Conservation (phyloP, 2,888 invertebrate species). For the Ophion obscuratus region DNA sequence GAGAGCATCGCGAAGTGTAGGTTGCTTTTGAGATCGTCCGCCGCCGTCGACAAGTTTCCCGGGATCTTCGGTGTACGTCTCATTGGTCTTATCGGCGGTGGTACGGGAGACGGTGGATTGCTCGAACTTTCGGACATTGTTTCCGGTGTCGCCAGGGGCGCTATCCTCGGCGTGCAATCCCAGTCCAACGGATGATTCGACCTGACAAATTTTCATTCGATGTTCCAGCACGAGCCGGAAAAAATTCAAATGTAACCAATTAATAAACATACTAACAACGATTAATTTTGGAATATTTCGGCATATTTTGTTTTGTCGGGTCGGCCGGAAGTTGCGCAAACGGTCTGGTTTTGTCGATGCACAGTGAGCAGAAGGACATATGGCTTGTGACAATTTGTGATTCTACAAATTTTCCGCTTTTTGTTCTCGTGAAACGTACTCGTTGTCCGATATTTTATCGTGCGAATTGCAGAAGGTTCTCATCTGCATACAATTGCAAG, state of each 20-base stretch:
- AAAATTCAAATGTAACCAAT: neutral
- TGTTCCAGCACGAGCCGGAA: neutral
- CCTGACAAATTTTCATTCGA: constrained; percentile 55
- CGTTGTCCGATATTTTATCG: constrained; percentile 5
- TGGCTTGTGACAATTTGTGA: constrained; percentile 5
- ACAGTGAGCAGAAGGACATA: neutral
- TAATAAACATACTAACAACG: neutral
- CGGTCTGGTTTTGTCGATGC: neutral
- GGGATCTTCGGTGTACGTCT: constrained; percentile 88
- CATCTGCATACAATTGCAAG: constrained; percentile 49
- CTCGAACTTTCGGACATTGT: constrained; percentile 93
- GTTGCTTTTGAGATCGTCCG: constrained; percentile 87
- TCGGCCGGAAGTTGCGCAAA: neutral
- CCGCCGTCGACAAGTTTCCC: constrained; percentile 88
- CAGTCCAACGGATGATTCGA: constrained; percentile 75
- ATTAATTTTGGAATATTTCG: neutral
- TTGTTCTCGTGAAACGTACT: constrained; percentile 29
- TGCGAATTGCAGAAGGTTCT: constrained; percentile 39
- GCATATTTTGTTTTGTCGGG: neutral
- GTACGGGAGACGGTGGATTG: constrained; percentile 88
- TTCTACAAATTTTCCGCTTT: constrained; percentile 14
- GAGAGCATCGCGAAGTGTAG: constrained; percentile 83
- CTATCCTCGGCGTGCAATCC: constrained; percentile 85
- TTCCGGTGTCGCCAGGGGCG: constrained; percentile 93
- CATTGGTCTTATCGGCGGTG: constrained; percentile 86